phyloP scores from a whole-genome alignment of 64 coral and sea anemone species.

The Platygyra sinensis region DNA sequence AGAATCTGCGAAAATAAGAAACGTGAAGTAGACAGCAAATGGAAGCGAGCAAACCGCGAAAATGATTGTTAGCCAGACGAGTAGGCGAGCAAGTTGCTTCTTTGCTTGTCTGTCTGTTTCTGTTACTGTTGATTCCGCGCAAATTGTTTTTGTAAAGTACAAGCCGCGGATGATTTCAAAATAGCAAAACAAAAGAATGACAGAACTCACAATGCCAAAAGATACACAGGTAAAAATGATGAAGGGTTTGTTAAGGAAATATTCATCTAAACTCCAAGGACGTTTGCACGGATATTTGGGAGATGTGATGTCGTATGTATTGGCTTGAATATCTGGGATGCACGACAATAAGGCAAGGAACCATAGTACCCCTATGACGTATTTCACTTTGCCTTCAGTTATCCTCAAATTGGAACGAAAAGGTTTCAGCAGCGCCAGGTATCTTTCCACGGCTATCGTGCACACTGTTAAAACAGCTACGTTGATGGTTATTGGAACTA shows the following conservation, averaged over 20 bases:
- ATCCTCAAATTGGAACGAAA: background rate
- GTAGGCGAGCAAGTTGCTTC: conserved; percentile 24
- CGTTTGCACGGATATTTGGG: conserved; percentile 9
- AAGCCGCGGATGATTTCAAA: conserved; percentile 46
- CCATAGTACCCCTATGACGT: conserved; percentile 1
- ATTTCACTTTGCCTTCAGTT: background rate
- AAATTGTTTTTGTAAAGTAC: conserved; percentile 45
- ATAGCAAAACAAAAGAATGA: conserved; percentile 29
- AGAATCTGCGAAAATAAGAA: background rate
- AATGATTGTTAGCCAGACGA: conserved; percentile 5
- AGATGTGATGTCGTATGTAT: background rate
- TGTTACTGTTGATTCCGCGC: background rate
- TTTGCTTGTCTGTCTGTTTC: conserved; percentile 27
- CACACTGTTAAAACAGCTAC: conserved; percentile 17
- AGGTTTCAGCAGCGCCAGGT: conserved; percentile 9
- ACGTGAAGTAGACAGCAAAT: conserved; percentile 13
- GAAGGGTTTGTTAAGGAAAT: conserved; percentile 10
- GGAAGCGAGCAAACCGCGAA: conserved; percentile 41
- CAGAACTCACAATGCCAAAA: conserved; percentile 10
- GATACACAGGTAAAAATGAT: conserved; percentile 10
- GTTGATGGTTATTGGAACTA: conserved; percentile 28
- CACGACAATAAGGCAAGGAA: conserved; percentile 21
- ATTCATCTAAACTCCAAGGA: conserved; percentile 31
- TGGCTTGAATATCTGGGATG: conserved; percentile 27
- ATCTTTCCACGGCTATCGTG: conserved; percentile 41